Conservation (phyloP, 2,888 invertebrate genomes). For the Electrophaes corylata region DNA sequence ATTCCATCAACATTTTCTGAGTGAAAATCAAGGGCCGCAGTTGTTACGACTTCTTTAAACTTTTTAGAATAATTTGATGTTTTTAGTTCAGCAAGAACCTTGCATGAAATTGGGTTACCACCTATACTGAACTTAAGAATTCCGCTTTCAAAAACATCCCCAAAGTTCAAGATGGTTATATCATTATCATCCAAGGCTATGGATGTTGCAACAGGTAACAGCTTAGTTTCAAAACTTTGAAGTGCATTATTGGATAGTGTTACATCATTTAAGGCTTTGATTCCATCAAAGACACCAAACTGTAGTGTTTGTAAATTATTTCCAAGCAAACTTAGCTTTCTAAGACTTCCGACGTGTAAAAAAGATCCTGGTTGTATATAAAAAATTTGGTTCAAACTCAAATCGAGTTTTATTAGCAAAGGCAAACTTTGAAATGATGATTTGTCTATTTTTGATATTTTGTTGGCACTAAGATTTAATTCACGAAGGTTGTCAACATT, state of each 20-base stretch:
- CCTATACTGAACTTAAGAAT: slow-evolving; percentile 36
- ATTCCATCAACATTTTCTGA: slow-evolving; percentile 40
- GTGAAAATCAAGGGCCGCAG: slow-evolving; percentile 26
- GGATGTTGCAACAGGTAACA: slow-evolving; percentile 27
- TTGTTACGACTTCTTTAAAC: slow-evolving; percentile 22
- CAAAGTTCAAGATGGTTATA: slow-evolving; percentile 32
- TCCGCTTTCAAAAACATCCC: slow-evolving; percentile 27
- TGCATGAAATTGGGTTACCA: slow-evolving; percentile 40
- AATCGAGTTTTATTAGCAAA: slow-evolving; percentile 33
- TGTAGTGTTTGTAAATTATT: slow-evolving; percentile 37
- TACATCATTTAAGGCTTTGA: slow-evolving; percentile 27
- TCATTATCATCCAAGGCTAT: slow-evolving; percentile 39
- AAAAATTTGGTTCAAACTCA: slow-evolving; percentile 39
- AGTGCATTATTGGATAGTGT: slow-evolving; percentile 38
- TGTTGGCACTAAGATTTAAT: slow-evolving; percentile 38
- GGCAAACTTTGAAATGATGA: slow-evolving; percentile 37
- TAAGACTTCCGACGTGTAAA: slow-evolving; percentile 27
- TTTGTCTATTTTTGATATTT: slow-evolving; percentile 36
- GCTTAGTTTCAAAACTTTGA: slow-evolving; percentile 33
- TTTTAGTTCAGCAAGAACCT: slow-evolving; percentile 35
- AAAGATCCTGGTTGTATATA: slow-evolving; percentile 43
- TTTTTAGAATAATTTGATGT: slow-evolving; percentile 23
- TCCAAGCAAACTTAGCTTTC: slow-evolving; percentile 27
- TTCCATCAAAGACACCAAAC: slow-evolving; percentile 41
- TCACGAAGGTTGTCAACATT: slow-evolving; percentile 26